Evolutionary conservation across 2,797 vertebrate species (phyloP).

Genomic region (Urophycis tenuis): DNA sequence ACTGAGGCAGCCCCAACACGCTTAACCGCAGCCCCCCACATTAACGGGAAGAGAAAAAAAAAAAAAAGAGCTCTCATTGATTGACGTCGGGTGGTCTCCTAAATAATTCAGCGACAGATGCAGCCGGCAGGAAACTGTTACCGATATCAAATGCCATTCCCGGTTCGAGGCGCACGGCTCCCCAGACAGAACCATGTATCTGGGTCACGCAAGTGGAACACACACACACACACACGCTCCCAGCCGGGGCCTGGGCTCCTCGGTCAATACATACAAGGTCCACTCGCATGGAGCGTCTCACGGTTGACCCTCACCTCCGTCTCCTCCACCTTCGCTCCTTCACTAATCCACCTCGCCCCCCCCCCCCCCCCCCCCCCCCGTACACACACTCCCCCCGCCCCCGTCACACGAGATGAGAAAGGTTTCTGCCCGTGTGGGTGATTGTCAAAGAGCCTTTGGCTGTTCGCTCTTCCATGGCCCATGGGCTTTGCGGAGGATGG

Average conservation of each 20-base stretch:
- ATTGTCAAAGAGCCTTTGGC: slow-evolving; percentile 32
- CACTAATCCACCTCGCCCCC: neutral
- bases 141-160: slow-evolving; percentile 57
- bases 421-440: slow-evolving; percentile 38
- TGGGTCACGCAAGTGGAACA: slow-evolving; percentile 62
- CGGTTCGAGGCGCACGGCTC: slow-evolving; percentile 52
- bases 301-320: neutral
- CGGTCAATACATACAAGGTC: neutral
- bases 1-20: neutral
- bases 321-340: slow-evolving; percentile 13
- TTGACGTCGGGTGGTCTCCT: slow-evolving; percentile 58
- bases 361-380: neutral
- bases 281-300: neutral
- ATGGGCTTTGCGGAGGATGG: slow-evolving; percentile 21
- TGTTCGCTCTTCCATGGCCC: slow-evolving; percentile 23
- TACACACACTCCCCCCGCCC: neutral
- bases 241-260: no score
- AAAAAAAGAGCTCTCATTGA: slow-evolving; percentile 44
- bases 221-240: slow-evolving; percentile 21
- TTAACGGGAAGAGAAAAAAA: neutral
- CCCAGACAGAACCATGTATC: slow-evolving; percentile 57
- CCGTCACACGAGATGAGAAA: neutral
- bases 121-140: slow-evolving; percentile 57
- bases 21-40: slow-evolving; percentile 1
- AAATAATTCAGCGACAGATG: slow-evolving; percentile 69